Conservation (phyloP, 2,888 invertebrate genomes). For the Brachynemurus nebulosus region DNA sequence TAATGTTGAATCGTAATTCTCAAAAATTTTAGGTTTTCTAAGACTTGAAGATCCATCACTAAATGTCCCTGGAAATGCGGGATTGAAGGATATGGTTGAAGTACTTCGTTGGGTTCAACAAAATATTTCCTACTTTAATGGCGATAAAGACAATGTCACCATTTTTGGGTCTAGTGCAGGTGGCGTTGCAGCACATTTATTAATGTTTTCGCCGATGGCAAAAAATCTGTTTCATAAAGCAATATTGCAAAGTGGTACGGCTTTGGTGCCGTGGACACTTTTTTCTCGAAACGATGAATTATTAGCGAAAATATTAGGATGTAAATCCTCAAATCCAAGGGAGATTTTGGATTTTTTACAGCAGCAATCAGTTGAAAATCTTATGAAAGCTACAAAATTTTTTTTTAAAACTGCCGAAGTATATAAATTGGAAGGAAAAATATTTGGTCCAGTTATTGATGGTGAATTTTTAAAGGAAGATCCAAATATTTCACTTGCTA, state of each 20-base stretch:
- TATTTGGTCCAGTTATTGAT: too few species aligned
- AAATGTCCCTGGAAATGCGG: conserved; percentile 2
- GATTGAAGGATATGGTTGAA: neutral
- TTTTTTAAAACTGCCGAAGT: too few species aligned
- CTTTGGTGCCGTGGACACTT: neutral
- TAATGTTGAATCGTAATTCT: too few species aligned
- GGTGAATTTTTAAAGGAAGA: too few species aligned
- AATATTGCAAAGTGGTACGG: neutral
- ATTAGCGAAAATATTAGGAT: too few species aligned
- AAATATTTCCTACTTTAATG: neutral
- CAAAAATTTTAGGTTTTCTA: neutral
- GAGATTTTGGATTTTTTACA: too few species aligned
- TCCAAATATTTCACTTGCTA: too few species aligned
- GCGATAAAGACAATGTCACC: neutral
- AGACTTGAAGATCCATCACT: neutral
- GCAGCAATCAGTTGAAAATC: too few species aligned
- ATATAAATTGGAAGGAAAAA: too few species aligned
- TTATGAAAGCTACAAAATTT: too few species aligned
- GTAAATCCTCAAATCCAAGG: too few species aligned
- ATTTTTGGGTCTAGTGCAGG: neutral
- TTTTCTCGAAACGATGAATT: too few species aligned
- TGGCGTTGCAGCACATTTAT: neutral
- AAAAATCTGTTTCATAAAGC: neutral
- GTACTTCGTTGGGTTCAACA: neutral
- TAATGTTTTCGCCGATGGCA: neutral